phyloP scores from a whole-genome alignment of 2,113 vertebrate genomes.

The Calidris pugnax region DNA sequence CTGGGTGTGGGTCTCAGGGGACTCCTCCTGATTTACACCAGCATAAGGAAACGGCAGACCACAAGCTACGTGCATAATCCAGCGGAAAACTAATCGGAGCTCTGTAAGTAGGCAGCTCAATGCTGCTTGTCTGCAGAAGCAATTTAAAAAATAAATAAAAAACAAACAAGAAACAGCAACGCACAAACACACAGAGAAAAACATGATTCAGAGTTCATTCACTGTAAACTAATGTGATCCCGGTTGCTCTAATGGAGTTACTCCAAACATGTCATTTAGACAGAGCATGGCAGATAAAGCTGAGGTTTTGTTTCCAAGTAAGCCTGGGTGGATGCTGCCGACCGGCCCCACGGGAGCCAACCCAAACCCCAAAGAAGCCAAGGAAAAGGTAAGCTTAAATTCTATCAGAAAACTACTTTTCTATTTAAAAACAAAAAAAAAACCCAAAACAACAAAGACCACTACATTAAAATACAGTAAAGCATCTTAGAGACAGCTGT shows the following conservation, averaged over 20 bases:
- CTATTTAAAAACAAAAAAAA: not conserved
- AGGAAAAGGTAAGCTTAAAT: not conserved
- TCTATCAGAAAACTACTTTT: not conserved
- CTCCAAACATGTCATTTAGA: not conserved
- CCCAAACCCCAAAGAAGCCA: not conserved
- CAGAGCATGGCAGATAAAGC: not conserved
- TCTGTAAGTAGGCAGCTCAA: not conserved
- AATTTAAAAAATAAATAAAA: not conserved
- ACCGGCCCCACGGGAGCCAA: not conserved
- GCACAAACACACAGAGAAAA: not conserved
- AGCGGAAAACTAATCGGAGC: not conserved
- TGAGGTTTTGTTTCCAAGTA: not conserved
- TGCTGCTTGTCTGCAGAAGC: not conserved
- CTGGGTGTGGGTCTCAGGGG: not conserved
- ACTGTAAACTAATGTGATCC: not conserved
- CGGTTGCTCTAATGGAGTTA: not conserved
- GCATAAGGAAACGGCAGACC: not conserved
- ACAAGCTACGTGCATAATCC: not conserved
- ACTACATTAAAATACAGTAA: not conserved
- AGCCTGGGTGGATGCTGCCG: not conserved
- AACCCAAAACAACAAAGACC: no score
- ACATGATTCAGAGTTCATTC: not conserved
- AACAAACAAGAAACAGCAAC: not conserved
- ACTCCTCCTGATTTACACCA: not conserved
- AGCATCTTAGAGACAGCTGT: not conserved